Evolutionary conservation across 2,113 vertebrate species (phyloP), one percentile per base, ranked within the genome.

Genomic region (Fregetta grallaria): DNA sequence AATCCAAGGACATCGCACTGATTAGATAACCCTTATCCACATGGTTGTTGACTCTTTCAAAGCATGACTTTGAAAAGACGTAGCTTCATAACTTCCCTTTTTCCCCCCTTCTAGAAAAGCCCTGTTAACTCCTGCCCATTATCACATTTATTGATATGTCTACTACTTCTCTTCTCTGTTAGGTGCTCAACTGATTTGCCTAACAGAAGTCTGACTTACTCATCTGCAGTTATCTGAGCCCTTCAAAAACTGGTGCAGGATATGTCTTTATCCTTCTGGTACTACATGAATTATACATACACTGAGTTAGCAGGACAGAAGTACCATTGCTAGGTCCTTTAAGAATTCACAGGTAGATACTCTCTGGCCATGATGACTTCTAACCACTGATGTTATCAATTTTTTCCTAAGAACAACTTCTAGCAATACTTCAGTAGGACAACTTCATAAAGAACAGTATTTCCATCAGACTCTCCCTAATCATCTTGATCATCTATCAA

Each of bases 11-110:
- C 96, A 92, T 91, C 5, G 0, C 66, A 71, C 47, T 75, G 95
- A 96, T 96, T 92, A 96, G 95, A 97, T 97, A 97, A 75, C 15
- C 42, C 83, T 95, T 96, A 95, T 89, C 95, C 49, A 72, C 10
- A 27, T 2, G 25, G 29, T 36, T 96, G 47, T 89, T 96, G 94
- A 97, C 84, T 81, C 44, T 94, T 88, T 63, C n/a, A 50, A 85
- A 84, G 75, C 23, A 67, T 87, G 93, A 97, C 96, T 95, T 96
- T 96, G 89, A 86, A 89, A 95, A 94, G 72, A 88, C n/a, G 0
- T 44, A 81, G 84, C 59, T 89, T 71, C 25, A 1, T 49, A 88
- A 74, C 42, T 71, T 90, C 47, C 10, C 66, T 75, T 44, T 68
- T 19, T 11, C n/a, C 8, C 30, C 52, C 21, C 40, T 20, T 71